Conservation (phyloP, 2,797 vertebrate species). For the Heliangelus exortis region DNA sequence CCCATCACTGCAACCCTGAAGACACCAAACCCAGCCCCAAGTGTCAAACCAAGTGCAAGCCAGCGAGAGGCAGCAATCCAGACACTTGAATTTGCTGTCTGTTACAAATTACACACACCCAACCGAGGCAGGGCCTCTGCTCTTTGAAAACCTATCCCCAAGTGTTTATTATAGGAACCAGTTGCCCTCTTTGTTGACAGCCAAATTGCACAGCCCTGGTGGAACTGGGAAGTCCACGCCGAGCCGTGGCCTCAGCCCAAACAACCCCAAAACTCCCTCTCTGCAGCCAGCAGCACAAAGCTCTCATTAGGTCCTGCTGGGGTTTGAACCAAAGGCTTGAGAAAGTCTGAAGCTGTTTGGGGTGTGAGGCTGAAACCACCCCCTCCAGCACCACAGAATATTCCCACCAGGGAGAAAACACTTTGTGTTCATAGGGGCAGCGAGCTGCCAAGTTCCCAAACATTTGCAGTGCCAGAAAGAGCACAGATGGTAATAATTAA, state of each 20-base stretch:
- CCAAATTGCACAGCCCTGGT: conserved; percentile 29
- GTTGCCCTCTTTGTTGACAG: conserved; percentile 56
- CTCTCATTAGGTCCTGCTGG: conserved; percentile 14
- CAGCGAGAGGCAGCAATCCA: background rate
- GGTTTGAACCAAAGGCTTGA: background rate
- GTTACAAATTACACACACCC: conserved; percentile 35
- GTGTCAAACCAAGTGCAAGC: background rate
- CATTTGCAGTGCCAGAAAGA: background rate
- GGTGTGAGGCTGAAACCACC: background rate
- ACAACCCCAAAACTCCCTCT: background rate
- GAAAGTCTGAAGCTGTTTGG: background rate
- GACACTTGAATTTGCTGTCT: background rate
- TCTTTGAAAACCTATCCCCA: conserved; percentile 43
- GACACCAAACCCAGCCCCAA: background rate
- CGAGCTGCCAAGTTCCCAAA: background rate
- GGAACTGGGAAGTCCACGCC: background rate
- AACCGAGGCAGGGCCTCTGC: conserved; percentile 22
- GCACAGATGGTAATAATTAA: conserved; percentile 36
- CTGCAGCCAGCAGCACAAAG: background rate
- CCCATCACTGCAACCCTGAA: background rate
- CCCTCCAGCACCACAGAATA: background rate
- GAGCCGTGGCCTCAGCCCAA: background rate
- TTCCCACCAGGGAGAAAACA: background rate
- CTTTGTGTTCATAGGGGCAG: background rate
- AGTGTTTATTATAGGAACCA: conserved; percentile 50